phyloP scores from a whole-genome alignment of 2,797 vertebrate genomes.

The Eulemur albifrons region DNA sequence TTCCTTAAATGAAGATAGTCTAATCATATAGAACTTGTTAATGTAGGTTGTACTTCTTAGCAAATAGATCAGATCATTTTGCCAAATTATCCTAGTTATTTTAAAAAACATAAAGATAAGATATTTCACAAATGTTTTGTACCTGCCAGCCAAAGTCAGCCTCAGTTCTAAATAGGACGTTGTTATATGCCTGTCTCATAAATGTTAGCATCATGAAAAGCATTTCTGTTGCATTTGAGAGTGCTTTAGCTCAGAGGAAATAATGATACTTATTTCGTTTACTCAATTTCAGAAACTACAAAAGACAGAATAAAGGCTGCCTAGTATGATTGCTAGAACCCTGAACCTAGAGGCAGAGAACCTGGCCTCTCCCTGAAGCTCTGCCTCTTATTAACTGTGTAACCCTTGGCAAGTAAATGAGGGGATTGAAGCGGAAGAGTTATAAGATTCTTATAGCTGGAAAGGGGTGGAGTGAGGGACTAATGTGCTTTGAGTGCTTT shows the following conservation, averaged over 20 bases:
- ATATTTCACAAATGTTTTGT: slow-evolving; percentile 42
- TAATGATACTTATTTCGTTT: not conserved
- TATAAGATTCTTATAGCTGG: not conserved
- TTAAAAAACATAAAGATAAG: not conserved
- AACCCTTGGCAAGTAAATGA: not conserved
- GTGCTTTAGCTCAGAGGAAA: not conserved
- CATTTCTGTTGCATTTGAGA: not conserved
- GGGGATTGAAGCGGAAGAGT: not conserved
- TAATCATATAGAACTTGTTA: not conserved
- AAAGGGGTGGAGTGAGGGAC: not conserved
- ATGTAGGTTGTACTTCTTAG: not conserved
- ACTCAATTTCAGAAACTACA: not conserved
- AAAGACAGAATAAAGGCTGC: not conserved
- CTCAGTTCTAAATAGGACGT: not conserved
- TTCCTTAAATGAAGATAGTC: not conserved
- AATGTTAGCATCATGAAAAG: not conserved
- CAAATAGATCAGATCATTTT: slow-evolving; percentile 6
- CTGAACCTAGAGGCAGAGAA: not conserved
- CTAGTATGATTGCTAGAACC: not conserved
- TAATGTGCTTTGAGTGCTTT: not conserved
- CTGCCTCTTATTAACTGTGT: not conserved
- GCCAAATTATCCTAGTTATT: slow-evolving; percentile 8
- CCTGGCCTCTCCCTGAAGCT: not conserved
- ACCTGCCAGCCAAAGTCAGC: slow-evolving; percentile 9
- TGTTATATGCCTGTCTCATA: not conserved